A percentile compares a stretch with the other conserved stretches of the same genome.
These are phyloP conservation scores for Urocitellus parryii DNA, from an alignment of 2,113 vertebrate genomes.

Conservation along the genomic window DNA sequence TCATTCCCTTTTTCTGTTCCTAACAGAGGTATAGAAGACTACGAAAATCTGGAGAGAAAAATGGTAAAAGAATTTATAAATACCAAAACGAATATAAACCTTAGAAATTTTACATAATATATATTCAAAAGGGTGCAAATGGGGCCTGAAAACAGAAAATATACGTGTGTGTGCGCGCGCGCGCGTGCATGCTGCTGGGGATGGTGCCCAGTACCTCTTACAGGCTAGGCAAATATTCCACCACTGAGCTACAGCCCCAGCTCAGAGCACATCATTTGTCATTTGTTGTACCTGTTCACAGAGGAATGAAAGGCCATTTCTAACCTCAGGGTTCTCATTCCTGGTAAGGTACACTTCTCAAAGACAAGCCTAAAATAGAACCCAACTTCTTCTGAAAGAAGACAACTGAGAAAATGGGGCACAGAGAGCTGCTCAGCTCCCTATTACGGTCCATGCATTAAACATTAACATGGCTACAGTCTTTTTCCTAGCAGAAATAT, in stretches of 20 bases:
- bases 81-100: not conserved
- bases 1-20: not conserved
- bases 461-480: constrained; percentile 84
- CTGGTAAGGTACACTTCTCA: constrained; percentile 51
- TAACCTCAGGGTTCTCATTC: not conserved
- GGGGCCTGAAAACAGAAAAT: not conserved
- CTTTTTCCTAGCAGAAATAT: constrained; percentile 79
- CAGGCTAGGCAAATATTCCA: not conserved
- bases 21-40: not conserved
- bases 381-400: constrained; percentile 74
- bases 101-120: not conserved
- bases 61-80: not conserved
- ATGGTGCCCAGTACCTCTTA: not conserved
- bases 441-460: constrained; percentile 84
- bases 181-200: not conserved
- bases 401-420: constrained; percentile 65
- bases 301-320: not conserved
- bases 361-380: constrained; percentile 81
- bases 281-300: not conserved
- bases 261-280: not conserved
- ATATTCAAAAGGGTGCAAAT: not conserved
- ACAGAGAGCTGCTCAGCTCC: constrained; percentile 72
- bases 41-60: constrained; percentile 38
- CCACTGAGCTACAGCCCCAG: not conserved
- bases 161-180: not conserved